Conservation (phyloP, 2,113 vertebrate genomes). For the Lampris incognitus region DNA sequence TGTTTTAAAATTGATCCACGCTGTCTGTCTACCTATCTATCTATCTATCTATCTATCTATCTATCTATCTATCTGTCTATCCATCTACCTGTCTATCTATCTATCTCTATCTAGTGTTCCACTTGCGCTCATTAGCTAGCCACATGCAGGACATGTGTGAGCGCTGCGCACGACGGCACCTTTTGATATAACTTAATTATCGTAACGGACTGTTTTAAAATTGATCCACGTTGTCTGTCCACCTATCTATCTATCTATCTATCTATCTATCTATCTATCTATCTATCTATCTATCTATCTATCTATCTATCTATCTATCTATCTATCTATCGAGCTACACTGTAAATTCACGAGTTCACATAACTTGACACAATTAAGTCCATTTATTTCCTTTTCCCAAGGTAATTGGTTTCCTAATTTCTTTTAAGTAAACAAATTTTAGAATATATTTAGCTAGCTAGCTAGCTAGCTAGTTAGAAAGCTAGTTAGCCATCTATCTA, state of each 20-base stretch:
- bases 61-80: neutral
- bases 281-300: too few relatives aligned
- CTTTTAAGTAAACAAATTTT: too few relatives aligned
- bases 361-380: too few relatives aligned
- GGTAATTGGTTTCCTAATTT: too few relatives aligned
- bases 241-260: neutral
- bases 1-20: neutral
- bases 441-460: too few relatives aligned
- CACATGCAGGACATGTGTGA: conserved; percentile 66
- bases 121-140: conserved; percentile 55
- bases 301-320: too few relatives aligned
- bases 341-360: too few relatives aligned
- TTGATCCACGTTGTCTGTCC: neutral
- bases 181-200: conserved; percentile 51
- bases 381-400: too few relatives aligned
- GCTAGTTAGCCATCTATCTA: neutral
- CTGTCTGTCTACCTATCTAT: neutral
- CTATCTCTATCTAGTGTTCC: conserved; percentile 40
- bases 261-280: neutral
- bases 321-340: neutral
- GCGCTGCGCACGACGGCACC: conserved; percentile 27
- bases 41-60: neutral
- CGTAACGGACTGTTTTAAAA: neutral
- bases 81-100: too few relatives aligned
- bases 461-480: neutral